Percentiles rank a stretch among this genome's conserved stretches.
Conservation (phyloP, 2,797 vertebrate genomes). For the Helostoma temminkii region DNA sequence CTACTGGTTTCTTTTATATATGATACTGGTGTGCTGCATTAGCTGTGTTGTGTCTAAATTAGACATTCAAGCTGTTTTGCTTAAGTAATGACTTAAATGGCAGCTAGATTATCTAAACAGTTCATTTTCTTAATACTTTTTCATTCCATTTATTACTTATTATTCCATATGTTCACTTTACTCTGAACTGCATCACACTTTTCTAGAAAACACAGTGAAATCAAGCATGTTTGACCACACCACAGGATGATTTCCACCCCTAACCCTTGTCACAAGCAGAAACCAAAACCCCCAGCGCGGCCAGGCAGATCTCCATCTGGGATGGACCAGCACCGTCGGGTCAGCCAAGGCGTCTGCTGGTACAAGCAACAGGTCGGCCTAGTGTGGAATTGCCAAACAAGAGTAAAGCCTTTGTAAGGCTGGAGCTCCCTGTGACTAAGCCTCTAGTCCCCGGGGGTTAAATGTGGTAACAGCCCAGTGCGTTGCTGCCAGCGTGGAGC, state of each 20-base stretch:
- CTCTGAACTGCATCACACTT: neutral
- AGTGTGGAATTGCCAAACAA: conserved; percentile 21
- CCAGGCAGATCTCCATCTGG: conserved; percentile 3
- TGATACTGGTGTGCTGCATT: too few species aligned
- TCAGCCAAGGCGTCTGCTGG: conserved; percentile 53
- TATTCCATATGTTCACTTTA: neutral
- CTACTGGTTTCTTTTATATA: too few species aligned
- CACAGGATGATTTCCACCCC: too few species aligned
- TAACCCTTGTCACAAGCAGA: neutral
- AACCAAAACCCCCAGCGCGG: conserved; percentile 17
- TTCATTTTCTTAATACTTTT: too few species aligned
- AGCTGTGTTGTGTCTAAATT: too few species aligned
- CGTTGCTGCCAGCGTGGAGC: conserved; percentile 41
- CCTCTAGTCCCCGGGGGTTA: conserved; percentile 28
- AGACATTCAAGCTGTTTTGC: too few species aligned
- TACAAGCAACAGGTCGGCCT: conserved; percentile 40
- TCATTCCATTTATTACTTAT: too few species aligned
- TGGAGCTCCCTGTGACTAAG: conserved; percentile 34
- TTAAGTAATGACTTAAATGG: too few species aligned
- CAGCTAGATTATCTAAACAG: too few species aligned
- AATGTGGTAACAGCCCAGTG: conserved; percentile 22
- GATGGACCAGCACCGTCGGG: conserved; percentile 1
- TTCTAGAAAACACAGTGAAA: neutral
- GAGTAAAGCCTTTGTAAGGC: neutral
- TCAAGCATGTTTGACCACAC: neutral